phyloP scores from a whole-genome alignment of 2,113 vertebrate species.

The Xyliphius kryptos region DNA sequence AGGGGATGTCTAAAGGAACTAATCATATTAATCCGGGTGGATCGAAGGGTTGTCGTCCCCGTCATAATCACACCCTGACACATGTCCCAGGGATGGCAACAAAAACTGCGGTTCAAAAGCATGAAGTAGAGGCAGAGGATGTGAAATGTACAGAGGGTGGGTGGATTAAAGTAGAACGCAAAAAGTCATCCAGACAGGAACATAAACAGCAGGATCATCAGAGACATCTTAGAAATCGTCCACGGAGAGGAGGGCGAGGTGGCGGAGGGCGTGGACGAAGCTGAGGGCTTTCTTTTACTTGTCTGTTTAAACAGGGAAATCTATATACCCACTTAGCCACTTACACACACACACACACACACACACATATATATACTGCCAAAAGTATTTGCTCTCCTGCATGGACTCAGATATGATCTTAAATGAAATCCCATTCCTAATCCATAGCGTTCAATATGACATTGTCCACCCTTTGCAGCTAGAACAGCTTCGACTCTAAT shows the following conservation, averaged over 20 bases:
- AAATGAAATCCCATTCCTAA: too few relatives aligned
- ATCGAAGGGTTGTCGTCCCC: slow-evolving; percentile 57
- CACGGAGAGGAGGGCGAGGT: slow-evolving; percentile 70
- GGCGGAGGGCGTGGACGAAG: slow-evolving; percentile 67
- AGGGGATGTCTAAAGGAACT: slow-evolving; percentile 42
- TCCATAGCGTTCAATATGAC: too few relatives aligned
- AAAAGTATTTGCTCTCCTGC: too few relatives aligned
- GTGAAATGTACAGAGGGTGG: slow-evolving; percentile 73
- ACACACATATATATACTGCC: too few relatives aligned
- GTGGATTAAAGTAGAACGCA: slow-evolving; percentile 89
- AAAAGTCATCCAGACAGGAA: slow-evolving; percentile 70
- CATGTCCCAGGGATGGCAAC: slow-evolving; percentile 74
- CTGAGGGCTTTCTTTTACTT: slow-evolving; percentile 46
- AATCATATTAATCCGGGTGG: slow-evolving; percentile 43
- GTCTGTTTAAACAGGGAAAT: not conserved
- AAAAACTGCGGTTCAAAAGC: slow-evolving; percentile 39
- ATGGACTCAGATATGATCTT: too few relatives aligned
- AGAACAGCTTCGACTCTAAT: too few relatives aligned
- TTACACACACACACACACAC: too few relatives aligned
- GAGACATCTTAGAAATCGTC: slow-evolving; percentile 63
- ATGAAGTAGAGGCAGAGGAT: slow-evolving; percentile 60
- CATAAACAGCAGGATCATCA: slow-evolving; percentile 63
- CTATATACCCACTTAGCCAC: too few relatives aligned
- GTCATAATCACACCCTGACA: slow-evolving; percentile 46
- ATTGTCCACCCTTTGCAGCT: too few relatives aligned